Conservation (phyloP, 2,888 invertebrate genomes). For the Thera britannica region DNA sequence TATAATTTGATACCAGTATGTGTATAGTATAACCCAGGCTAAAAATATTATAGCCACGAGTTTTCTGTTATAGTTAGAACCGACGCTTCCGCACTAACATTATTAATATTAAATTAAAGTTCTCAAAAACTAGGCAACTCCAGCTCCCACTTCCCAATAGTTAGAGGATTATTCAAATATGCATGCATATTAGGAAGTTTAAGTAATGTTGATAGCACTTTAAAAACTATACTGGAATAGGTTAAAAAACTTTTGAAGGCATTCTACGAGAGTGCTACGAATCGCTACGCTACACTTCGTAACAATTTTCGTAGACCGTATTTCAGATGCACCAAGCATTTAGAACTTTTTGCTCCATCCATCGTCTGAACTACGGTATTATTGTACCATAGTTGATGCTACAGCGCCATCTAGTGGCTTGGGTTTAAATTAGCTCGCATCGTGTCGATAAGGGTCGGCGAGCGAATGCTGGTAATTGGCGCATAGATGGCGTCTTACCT, state of each 20-base stretch:
- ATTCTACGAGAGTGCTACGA: background rate
- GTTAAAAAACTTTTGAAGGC: background rate
- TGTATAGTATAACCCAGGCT: no score
- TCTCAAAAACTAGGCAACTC: constrained; percentile 14
- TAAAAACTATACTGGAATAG: constrained; percentile 18
- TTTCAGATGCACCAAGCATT: background rate
- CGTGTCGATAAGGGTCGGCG: no score
- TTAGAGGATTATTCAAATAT: constrained; percentile 35
- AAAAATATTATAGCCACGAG: no score
- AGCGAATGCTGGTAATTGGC: no score
- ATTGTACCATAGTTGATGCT: no score
- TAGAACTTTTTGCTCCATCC: background rate
- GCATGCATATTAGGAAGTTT: constrained; percentile 25
- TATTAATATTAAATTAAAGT: constrained; percentile 8
- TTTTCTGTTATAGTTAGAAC: no score
- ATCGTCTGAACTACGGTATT: background rate
- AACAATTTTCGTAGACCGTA: background rate
- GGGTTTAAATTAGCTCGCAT: no score
- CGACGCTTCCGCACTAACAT: background rate
- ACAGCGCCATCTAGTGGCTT: no score
- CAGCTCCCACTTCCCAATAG: constrained; percentile 29
- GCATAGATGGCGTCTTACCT: no score
- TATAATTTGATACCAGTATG: no score
- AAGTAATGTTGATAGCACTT: constrained; percentile 28
- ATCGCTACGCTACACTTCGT: background rate